Percentiles rank a stretch among this genome's conserved stretches.
phyloP scores from a whole-genome alignment of 2,888 invertebrate genomes.

The Dryobota labecula region DNA sequence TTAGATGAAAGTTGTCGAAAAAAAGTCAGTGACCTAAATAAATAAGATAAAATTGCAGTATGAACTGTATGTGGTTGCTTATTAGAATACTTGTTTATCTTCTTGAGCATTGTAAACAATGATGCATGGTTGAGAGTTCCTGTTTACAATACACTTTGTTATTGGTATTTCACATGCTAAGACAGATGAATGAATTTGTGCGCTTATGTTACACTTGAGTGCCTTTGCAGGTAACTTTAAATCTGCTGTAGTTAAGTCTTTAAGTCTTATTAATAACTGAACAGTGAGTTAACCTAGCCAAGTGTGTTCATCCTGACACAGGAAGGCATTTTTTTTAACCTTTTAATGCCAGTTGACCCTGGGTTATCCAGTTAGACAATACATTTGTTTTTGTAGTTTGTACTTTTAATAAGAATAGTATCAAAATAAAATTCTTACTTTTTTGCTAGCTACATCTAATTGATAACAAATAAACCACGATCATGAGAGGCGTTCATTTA shows the following conservation, averaged over 20 bases:
- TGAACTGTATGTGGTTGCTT: constrained; percentile 20
- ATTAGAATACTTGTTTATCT: constrained; percentile 68
- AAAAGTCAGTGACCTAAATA: constrained; percentile 78
- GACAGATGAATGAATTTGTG: constrained; percentile 9
- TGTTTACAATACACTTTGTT: constrained; percentile 44
- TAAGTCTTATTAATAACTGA: not conserved
- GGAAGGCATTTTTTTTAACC: not conserved
- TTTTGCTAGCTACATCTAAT: not conserved
- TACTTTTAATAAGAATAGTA: not conserved
- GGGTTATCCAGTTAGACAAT: not conserved
- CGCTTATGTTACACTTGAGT: constrained; percentile 12
- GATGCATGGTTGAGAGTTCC: constrained; percentile 35
- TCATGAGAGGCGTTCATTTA: not conserved
- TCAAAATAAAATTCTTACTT: not conserved
- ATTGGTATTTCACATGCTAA: constrained; percentile 23
- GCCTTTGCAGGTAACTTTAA: not conserved
- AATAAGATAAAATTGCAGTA: constrained; percentile 55
- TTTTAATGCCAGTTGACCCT: not conserved
- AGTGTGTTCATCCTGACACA: not conserved
- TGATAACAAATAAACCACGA: not conserved
- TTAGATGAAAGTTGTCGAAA: constrained; percentile 87
- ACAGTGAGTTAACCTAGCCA: not conserved
- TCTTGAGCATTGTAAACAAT: constrained; percentile 66
- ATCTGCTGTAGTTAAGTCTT: not conserved
- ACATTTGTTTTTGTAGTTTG: not conserved